Conservation (phyloP, 2,888 invertebrate species). For the Ceriagrion tenellum region DNA sequence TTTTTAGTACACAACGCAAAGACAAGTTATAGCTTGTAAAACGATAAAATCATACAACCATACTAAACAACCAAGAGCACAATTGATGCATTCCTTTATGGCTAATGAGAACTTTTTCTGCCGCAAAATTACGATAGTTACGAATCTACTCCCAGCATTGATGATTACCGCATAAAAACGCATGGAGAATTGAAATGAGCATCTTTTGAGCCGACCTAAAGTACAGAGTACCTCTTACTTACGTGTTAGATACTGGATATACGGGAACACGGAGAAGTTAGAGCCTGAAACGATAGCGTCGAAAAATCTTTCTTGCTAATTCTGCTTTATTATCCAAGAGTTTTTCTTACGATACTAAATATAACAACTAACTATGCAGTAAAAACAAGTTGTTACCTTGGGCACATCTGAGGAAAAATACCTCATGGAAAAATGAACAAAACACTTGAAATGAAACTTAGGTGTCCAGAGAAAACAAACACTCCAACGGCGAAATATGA, state of each 20-base stretch:
- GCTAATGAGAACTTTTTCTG: background rate
- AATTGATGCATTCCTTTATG: background rate
- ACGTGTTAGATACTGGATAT: slow-evolving; percentile 78
- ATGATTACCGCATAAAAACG: too few species aligned
- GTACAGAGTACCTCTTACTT: slow-evolving; percentile 74
- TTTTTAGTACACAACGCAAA: background rate
- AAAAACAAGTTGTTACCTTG: background rate
- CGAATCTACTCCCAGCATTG: too few species aligned
- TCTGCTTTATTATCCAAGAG: background rate
- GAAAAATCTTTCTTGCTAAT: slow-evolving; percentile 37
- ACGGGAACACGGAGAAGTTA: slow-evolving; percentile 77
- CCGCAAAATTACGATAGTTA: too few species aligned
- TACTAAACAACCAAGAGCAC: background rate
- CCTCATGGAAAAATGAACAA: too few species aligned
- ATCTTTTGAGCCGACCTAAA: background rate
- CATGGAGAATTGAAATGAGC: slow-evolving; percentile 20
- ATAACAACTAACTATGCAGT: background rate
- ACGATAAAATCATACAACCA: background rate
- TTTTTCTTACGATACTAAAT: background rate
- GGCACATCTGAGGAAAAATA: too few species aligned
- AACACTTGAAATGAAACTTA: too few species aligned
- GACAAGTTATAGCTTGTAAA: background rate
- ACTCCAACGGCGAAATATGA: too few species aligned
- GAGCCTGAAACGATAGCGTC: slow-evolving; percentile 74
- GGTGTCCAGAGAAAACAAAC: too few species aligned